Base-by-base conservation (phyloP, 2,113 vertebrate species). In the Chinchilla lanigera region DNA sequence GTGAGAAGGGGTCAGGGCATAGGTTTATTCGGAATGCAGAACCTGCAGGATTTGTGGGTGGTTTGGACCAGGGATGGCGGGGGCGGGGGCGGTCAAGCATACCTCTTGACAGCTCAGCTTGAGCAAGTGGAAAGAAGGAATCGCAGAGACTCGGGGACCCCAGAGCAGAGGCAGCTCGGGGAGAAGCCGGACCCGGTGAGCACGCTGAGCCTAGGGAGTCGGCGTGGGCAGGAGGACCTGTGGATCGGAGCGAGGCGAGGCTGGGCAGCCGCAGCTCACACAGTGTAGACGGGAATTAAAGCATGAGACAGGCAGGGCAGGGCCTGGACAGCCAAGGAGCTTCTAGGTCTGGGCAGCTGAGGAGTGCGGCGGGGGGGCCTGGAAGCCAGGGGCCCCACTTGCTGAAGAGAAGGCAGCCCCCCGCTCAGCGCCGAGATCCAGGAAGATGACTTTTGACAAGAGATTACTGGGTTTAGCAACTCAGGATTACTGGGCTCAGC, bases 401-500 rank as follows among this genome's bases (percentile, higher is more conserved):
- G n/a, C 7, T 30, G 30, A 77, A 60, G 24, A 24, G 5, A 20
- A 9, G 12, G 14, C 2, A 41, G 19, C 67, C 0, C 2, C 47
- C 47, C 12, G 44, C n/a, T 61, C 24, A 20, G 9, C 26, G 11
- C 35, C 13, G 5, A 22, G 58, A 78, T 54, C 75, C 20, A 22
- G 65, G 41, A n/a, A 81, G 58, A 56, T 78, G 90, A 77, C 92
- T 96, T 80, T 80, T 82, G 78, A 93, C 54, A 65, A 58, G 54
- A 7, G 77, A 69, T 80, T 93, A 67, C 6, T 16, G 41, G 77
- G 75, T 69, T 92, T 78, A 84, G 63, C 77, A 50, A 54, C 38
- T 80, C 22, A 54, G 9, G 84, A 71, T 77, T 92, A 77, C 3
- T 28, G 58, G 73, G 50, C 60, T 88, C 65, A 82, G 60, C 73